Base-by-base conservation (phyloP, 2,113 vertebrate genomes). In the Ancistrus triradiatus region DNA sequence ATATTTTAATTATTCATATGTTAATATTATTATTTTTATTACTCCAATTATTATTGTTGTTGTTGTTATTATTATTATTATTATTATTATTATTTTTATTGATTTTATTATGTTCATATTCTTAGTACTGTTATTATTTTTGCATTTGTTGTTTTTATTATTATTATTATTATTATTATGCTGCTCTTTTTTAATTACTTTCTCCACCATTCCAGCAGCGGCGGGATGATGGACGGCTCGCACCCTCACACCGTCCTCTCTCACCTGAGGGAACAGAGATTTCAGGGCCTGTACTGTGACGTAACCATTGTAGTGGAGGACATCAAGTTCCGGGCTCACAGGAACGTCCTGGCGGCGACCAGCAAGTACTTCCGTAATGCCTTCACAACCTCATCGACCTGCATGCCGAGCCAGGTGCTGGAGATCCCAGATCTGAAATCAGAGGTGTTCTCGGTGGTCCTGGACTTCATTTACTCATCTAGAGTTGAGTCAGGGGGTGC, bases 281-380 rank as follows among this genome's bases (percentile, higher is more conserved):
- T 90, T 21, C 90, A 91, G 47, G 96, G 95, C 61, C 87, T 96
- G 72, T 89, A 97, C 71, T 99, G 96, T 13, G 96, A 99, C 61
- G 92, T 99, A 57, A 98, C 95, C 44, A 93, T 99, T 51, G 94
- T 99, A 10, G 95, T 99, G 77, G 95, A 95, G 76, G 96, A 99
- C 58, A 95, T 95, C 53, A 99, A 99, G 79, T 99, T 99, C 78
- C 92, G 89, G 76, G 96, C 96, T 49, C 96, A 99, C 70, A 92
- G 90, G 76, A 99, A 99, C 78, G 89, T 99, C 62, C 84, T 99
- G 80, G 96, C 95, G 56, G 96, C 95, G 59, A 94, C 93, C 49
- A 97, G 96, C 55, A 89, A 94, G 57, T 98, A 96, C 84, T 99
- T 99, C 67, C 93, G 90, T 75, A 95, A 91, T 31, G 91, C 91